A percentile compares a stretch with the other conserved stretches of the same genome.
Evolutionary conservation across 2,113 vertebrate genomes (phyloP).

Genomic region (Merops nubicus): DNA sequence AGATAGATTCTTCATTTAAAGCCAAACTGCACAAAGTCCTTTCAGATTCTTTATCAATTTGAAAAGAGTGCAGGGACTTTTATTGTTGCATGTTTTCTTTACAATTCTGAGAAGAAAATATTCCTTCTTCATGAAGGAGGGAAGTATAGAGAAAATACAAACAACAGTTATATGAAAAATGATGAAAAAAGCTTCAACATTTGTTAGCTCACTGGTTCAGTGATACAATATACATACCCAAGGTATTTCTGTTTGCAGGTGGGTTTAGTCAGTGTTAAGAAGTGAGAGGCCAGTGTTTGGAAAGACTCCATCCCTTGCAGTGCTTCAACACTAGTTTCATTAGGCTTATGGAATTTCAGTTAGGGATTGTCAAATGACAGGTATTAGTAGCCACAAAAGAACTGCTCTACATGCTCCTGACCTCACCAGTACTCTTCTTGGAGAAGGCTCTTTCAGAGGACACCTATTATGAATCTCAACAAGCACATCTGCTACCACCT

Average conservation of each 20-base stretch:
- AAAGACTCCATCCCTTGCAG: not conserved
- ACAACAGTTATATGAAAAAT: not conserved
- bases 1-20: not conserved
- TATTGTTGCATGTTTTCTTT: not conserved
- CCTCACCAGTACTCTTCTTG: not conserved
- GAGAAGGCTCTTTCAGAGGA: not conserved
- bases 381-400: not conserved
- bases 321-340: not conserved
- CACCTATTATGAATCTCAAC: not conserved
- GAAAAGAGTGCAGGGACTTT: not conserved
- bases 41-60: not conserved
- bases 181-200: not conserved
- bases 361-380: not conserved
- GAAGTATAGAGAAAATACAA: not conserved
- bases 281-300: not conserved
- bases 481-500: not conserved
- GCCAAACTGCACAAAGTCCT: not conserved
- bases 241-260: not conserved
- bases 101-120: not conserved
- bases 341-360: not conserved
- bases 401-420: not conserved
- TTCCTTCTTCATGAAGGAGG: not conserved
- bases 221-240: too few species aligned
- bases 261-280: not conserved
- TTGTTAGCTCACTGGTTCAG: not conserved